These are phyloP conservation scores for Phaethon lepturus DNA, from an alignment of 2,113 vertebrate genomes.

Conservation along the genomic window DNA sequence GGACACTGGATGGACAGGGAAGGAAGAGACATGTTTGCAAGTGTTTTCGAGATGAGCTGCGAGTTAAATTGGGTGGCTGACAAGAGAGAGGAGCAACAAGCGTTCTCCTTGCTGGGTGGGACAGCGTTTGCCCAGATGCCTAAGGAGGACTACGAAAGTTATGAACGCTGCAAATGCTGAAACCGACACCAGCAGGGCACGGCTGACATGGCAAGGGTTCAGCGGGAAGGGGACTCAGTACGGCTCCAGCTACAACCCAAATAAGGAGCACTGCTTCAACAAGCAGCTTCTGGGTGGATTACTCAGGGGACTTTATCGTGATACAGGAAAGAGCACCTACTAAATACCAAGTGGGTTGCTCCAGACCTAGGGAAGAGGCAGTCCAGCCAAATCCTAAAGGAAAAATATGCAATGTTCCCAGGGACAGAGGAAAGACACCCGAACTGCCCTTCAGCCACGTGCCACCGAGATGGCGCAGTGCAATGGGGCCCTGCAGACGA, in stretches of 20 bases:
- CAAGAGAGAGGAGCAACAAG: background rate
- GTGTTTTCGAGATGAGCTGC: background rate
- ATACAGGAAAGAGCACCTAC: background rate
- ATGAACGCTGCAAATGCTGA: background rate
- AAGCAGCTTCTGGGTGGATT: background rate
- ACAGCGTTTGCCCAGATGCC: background rate
- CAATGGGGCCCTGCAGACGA: background rate
- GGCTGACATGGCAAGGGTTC: background rate
- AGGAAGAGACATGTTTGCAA: background rate
- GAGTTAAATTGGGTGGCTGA: background rate
- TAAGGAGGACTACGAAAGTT: background rate
- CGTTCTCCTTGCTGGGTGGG: background rate
- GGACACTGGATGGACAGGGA: background rate
- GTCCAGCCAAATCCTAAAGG: background rate
- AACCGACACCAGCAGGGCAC: rapidly evolving
- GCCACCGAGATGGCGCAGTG: rapidly evolving
- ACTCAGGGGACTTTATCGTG: background rate
- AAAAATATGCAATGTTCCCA: background rate
- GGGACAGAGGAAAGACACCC: background rate
- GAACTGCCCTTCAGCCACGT: background rate
- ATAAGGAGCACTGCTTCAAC: background rate
- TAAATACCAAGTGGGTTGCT: background rate
- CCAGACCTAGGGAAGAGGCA: background rate
- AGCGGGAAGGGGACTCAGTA: background rate
- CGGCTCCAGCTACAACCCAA: background rate